Evolutionary conservation across 2,113 vertebrate species (phyloP).

Genomic region (Hydrolagus affinis): DNA sequence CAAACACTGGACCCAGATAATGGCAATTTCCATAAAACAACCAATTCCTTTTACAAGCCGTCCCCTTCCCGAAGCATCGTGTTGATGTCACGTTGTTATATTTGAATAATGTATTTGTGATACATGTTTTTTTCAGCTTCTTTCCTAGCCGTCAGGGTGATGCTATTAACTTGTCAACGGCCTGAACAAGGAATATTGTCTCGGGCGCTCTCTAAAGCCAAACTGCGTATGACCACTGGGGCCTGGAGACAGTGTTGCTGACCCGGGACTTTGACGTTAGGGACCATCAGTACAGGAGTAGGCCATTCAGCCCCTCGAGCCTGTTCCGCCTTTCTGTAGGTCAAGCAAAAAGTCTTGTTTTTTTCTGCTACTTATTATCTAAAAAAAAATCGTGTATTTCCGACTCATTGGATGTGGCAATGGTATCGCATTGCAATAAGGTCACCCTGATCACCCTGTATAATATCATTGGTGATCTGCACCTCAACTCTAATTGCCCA

Average conservation of each 20-base stretch:
- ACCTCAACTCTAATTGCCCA: no score
- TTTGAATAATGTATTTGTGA: conserved; percentile 22
- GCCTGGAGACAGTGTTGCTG: neutral
- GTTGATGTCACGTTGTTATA: conserved; percentile 27
- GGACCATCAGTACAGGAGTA: no score
- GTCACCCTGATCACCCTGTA: no score
- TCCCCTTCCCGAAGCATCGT: conserved; percentile 10
- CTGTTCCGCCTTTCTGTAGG: no score
- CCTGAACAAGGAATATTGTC: neutral
- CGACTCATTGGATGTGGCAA: no score
- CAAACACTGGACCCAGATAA: conserved; percentile 19
- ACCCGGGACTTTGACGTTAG: neutral
- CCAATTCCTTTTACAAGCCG: conserved; percentile 21
- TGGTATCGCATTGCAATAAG: no score
- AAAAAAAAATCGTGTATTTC: no score
- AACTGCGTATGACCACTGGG: neutral
- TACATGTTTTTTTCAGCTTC: conserved; percentile 24
- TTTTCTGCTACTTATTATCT: no score
- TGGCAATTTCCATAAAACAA: conserved; percentile 28
- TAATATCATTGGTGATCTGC: no score
- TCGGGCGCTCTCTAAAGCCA: neutral
- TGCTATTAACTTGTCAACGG: conserved; percentile 22
- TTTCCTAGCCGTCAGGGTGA: neutral
- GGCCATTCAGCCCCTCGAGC: no score
- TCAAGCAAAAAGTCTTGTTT: no score